Percentiles rank a stretch among this genome's conserved stretches.
Conservation (phyloP, 2,113 vertebrate genomes). For the Ceyx margarethae region DNA sequence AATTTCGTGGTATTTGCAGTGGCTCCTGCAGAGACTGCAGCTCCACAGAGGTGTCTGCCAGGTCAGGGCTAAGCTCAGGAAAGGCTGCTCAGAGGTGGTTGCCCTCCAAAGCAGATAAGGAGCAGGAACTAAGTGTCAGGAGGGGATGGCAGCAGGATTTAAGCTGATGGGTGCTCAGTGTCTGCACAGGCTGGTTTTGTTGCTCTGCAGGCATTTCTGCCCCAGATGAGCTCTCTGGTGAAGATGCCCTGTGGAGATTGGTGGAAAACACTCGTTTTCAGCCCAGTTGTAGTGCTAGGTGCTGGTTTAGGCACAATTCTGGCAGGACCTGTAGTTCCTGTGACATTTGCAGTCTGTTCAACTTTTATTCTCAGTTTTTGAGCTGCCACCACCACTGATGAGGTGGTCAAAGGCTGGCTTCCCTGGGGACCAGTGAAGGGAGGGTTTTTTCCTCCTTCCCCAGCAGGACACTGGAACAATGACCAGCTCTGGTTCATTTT, state of each 20-base stretch:
- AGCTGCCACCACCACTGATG: not conserved
- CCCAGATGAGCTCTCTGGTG: not conserved
- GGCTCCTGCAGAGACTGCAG: not conserved
- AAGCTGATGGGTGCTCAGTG: rapidly evolving
- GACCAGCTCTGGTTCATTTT: not conserved
- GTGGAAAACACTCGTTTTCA: not conserved
- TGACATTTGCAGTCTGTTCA: not conserved
- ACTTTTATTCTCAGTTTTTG: not conserved
- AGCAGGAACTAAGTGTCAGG: not conserved
- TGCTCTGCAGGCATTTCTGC: not conserved
- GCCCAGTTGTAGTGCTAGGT: rapidly evolving
- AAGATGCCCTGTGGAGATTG: not conserved
- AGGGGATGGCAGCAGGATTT: rapidly evolving
- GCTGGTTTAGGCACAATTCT: not conserved
- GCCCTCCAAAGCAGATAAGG: not conserved
- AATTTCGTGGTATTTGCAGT: not conserved
- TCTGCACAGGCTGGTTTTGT: not conserved
- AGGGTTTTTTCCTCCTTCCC: not conserved
- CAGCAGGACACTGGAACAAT: not conserved
- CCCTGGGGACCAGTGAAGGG: not conserved
- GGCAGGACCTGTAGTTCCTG: not conserved
- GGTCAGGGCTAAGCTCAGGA: not conserved
- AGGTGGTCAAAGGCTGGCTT: not conserved
- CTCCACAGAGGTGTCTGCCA: not conserved
- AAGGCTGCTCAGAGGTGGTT: rapidly evolving